A percentile compares a stretch with the other conserved stretches of the same genome.
phyloP scores from a whole-genome alignment of 2,888 invertebrate species.

The Polydrusus tereticollis region DNA sequence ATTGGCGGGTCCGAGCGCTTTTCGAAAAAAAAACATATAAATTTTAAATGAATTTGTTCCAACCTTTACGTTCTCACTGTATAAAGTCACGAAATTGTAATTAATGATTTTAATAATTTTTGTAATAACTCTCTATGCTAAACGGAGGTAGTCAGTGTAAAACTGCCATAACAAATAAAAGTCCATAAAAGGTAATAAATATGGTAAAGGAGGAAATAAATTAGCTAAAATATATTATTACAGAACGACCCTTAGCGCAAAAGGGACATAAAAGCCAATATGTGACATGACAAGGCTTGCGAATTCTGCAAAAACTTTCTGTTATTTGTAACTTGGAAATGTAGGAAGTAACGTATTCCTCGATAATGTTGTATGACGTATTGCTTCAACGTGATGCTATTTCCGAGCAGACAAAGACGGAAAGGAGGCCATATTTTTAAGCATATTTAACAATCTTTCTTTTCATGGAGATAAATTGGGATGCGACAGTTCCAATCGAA shows the following conservation, averaged over 20 bases:
- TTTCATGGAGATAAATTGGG: constrained; percentile 41
- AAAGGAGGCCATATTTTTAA: constrained; percentile 39
- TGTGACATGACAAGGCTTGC: constrained; percentile 56
- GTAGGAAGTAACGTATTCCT: constrained; percentile 50
- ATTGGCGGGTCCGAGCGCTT: too few species aligned
- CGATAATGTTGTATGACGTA: constrained; percentile 59
- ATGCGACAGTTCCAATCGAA: constrained; percentile 36
- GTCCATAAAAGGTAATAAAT: not conserved
- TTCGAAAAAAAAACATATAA: too few species aligned
- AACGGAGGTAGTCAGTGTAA: too few species aligned
- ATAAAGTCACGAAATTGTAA: too few species aligned
- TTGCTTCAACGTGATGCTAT: constrained; percentile 59
- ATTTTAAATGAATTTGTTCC: too few species aligned
- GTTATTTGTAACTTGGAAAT: constrained; percentile 58
- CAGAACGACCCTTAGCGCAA: constrained; percentile 7
- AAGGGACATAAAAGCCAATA: constrained; percentile 52
- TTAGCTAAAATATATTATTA: constrained; percentile 13
- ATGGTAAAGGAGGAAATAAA: not conserved
- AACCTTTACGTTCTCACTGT: too few species aligned
- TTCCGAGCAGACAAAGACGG: constrained; percentile 47
- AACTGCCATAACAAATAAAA: too few species aligned
- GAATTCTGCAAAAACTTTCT: constrained; percentile 55
- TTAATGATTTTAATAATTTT: too few species aligned
- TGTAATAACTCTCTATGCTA: not conserved
- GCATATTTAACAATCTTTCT: constrained; percentile 45